A percentile compares a stretch with the other conserved stretches of the same genome.
Conservation (phyloP, 2,888 invertebrate species). For the Caenorhabditis japonica region DNA sequence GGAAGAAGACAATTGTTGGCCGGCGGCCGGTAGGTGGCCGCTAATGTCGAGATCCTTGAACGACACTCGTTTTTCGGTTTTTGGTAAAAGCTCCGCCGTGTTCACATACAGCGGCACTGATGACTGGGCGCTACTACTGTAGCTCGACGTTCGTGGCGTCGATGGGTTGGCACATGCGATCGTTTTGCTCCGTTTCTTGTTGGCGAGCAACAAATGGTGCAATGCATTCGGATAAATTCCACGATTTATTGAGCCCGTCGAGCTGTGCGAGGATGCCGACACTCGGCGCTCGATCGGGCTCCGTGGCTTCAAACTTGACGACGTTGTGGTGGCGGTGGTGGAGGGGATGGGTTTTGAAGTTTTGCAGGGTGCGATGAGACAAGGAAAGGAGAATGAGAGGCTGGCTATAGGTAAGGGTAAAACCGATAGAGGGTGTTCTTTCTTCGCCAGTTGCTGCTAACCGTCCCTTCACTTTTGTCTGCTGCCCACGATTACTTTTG, state of each 20-base stretch:
- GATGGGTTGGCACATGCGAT: conserved; percentile 33
- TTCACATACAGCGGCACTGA: conserved; percentile 43
- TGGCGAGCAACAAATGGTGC: conserved; percentile 49
- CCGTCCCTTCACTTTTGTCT: conserved; percentile 36
- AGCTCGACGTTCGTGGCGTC: conserved; percentile 19
- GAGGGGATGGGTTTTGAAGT: too few relatives aligned
- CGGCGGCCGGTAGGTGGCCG: conserved; percentile 31
- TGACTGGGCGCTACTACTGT: conserved; percentile 28
- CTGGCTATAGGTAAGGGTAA: conserved; percentile 43
- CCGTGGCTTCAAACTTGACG: conserved; percentile 32
- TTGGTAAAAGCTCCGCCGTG: conserved; percentile 29
- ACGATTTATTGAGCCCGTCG: conserved; percentile 45
- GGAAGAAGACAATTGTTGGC: conserved; percentile 26
- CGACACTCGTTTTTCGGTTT: conserved; percentile 58
- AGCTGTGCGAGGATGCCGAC: conserved; percentile 40
- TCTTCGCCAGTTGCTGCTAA: too few relatives aligned
- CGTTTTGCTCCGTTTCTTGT: conserved; percentile 48
- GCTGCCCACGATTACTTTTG: conserved; percentile 52
- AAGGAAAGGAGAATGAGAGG: conserved; percentile 6
- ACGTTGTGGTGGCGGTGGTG: conserved; percentile 5
- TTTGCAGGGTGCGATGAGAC: background rate
- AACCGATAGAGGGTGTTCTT: conserved; percentile 22
- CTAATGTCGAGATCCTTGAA: conserved; percentile 56
- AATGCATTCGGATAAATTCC: conserved; percentile 32
- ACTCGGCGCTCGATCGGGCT: conserved; percentile 54